phyloP scores from a whole-genome alignment of 2,113 vertebrate genomes.

The Xiphophorus couchianus region DNA sequence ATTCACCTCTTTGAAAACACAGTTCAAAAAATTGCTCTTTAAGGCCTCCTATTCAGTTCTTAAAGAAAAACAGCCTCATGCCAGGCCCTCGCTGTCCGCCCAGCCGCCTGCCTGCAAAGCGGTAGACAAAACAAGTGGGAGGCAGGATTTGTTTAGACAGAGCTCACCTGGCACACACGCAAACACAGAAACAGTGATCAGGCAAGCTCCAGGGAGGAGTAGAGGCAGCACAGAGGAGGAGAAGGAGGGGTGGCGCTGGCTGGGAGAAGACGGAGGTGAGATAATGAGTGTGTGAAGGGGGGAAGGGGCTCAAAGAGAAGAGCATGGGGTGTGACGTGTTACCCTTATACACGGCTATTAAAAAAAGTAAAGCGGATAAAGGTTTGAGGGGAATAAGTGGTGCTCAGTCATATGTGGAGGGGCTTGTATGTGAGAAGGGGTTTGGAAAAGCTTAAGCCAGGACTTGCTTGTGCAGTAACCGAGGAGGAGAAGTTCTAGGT shows the following conservation, averaged over 20 bases:
- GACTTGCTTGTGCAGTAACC: constrained; percentile 23
- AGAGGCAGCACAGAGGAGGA: constrained; percentile 24
- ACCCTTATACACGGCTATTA: constrained; percentile 34
- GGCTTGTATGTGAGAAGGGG: constrained; percentile 5
- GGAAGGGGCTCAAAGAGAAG: constrained; percentile 18
- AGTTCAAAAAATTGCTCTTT: constrained; percentile 33
- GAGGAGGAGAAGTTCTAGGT: constrained; percentile 39
- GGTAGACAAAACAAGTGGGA: constrained; percentile 78
- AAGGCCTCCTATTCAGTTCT: constrained; percentile 23
- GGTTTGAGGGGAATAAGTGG: constrained; percentile 45
- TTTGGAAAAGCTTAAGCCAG: constrained; percentile 39
- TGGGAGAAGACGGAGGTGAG: constrained; percentile 3
- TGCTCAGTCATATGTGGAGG: constrained; percentile 18
- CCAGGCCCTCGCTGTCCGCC: constrained; percentile 43
- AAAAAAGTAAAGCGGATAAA: constrained; percentile 57
- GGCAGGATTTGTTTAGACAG: constrained; percentile 78
- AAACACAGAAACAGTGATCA: constrained; percentile 72
- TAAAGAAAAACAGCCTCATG: constrained; percentile 54
- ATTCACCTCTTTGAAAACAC: constrained; percentile 20
- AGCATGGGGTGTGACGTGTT: constrained; percentile 26
- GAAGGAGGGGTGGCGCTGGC: constrained; percentile 8
- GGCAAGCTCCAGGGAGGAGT: constrained; percentile 60
- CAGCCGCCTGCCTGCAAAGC: constrained; percentile 53
- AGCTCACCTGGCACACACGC: constrained; percentile 76
- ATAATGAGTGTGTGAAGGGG: constrained; percentile 23